These are phyloP conservation scores for Leptogaster cylindrica DNA, from an alignment of 2,888 invertebrate genomes.

Conservation along the genomic window DNA sequence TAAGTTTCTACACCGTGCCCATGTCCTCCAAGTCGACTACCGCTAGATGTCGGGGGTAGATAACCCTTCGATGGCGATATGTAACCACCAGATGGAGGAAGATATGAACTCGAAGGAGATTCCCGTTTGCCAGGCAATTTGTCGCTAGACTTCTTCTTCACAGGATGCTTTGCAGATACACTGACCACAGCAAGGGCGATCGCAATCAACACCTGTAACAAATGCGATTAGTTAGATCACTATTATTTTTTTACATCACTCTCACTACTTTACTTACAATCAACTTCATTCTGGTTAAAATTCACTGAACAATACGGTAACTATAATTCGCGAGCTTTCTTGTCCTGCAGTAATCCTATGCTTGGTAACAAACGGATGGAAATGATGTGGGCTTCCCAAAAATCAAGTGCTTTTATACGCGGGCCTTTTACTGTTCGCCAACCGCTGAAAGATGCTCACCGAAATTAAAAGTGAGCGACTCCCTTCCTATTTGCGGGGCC, in stretches of 20 bases:
- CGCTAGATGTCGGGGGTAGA: slow-evolving; percentile 10
- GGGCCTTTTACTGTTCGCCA: slow-evolving; percentile 39
- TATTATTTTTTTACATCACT: neutral
- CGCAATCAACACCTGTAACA: slow-evolving; percentile 12
- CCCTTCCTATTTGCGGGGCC: neutral
- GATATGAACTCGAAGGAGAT: slow-evolving; percentile 35
- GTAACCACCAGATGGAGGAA: slow-evolving; percentile 20
- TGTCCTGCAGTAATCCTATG: slow-evolving; percentile 19
- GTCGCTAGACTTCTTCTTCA: slow-evolving; percentile 35
- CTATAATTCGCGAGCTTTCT: slow-evolving; percentile 38
- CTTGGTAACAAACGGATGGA: slow-evolving; percentile 29
- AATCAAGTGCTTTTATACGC: slow-evolving; percentile 48
- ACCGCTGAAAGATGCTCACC: slow-evolving; percentile 28
- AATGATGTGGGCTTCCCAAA: slow-evolving; percentile 47
- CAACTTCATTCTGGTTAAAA: slow-evolving; percentile 44
- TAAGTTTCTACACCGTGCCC: slow-evolving; percentile 10
- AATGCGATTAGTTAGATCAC: neutral
- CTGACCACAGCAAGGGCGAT: slow-evolving; percentile 22
- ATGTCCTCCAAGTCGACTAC: neutral
- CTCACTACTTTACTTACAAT: slow-evolving; percentile 42
- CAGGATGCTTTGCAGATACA: slow-evolving; percentile 34
- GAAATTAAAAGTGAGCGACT: slow-evolving; percentile 34
- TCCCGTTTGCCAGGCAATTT: slow-evolving; percentile 42
- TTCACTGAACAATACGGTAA: slow-evolving; percentile 12
- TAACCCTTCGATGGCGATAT: slow-evolving; percentile 24